Evolutionary conservation across 2,797 vertebrate genomes (phyloP).

Genomic region (Botia almorhae): DNA sequence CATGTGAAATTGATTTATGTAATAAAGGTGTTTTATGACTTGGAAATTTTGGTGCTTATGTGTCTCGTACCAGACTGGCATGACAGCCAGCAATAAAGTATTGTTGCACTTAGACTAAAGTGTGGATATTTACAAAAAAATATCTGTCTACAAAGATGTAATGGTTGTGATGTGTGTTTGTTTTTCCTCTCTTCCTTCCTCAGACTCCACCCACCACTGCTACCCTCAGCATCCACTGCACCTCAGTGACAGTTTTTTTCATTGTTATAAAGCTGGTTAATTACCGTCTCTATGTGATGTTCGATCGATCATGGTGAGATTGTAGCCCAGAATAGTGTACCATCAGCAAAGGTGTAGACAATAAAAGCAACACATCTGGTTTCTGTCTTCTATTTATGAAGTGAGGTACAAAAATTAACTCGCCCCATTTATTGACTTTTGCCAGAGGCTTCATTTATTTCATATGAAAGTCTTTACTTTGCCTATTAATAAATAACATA

Average conservation of each 20-base stretch:
- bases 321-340: slow-evolving; percentile 79
- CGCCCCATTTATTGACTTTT: slow-evolving; percentile 34
- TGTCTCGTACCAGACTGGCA: slow-evolving; percentile 31
- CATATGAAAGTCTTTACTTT: too few species aligned
- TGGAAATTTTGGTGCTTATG: not conserved
- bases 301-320: slow-evolving; percentile 86
- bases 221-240: slow-evolving; percentile 92
- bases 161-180: slow-evolving; percentile 31
- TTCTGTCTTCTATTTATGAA: slow-evolving; percentile 75
- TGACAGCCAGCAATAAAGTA: slow-evolving; percentile 50
- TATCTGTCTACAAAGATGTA: not conserved
- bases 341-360: slow-evolving; percentile 79
- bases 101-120: not conserved
- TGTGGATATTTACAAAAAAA: not conserved
- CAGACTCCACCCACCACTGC: slow-evolving; percentile 90
- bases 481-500: not conserved
- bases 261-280: slow-evolving; percentile 90
- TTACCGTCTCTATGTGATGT: slow-evolving; percentile 95
- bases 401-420: slow-evolving; percentile 78
- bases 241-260: slow-evolving; percentile 88
- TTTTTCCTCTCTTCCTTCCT: slow-evolving; percentile 17
- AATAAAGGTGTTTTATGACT: not conserved
- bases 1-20: not conserved
- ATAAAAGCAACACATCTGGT: slow-evolving; percentile 79
- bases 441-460: not conserved